A percentile compares a stretch with the other conserved stretches of the same genome.
Evolutionary conservation across 2,888 invertebrate genomes (phyloP).

Genomic region (Andrena marginata): DNA sequence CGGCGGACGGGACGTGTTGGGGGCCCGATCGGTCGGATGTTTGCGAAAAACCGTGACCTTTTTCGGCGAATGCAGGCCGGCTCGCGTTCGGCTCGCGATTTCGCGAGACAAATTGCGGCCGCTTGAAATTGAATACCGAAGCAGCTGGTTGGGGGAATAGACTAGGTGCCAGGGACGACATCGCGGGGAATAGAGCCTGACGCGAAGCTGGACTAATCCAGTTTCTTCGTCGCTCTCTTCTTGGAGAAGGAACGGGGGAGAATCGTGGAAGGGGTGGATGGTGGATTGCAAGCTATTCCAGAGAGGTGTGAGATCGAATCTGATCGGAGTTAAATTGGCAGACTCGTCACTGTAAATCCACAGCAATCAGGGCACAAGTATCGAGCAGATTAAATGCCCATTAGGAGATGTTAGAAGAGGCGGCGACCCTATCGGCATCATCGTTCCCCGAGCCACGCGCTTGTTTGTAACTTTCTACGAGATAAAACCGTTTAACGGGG

Average conservation of each 20-base stretch:
- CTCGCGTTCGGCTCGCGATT: slow-evolving; percentile 26
- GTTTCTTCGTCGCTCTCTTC: background rate
- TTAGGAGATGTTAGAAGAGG: slow-evolving; percentile 11
- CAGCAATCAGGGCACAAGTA: background rate
- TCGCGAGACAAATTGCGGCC: slow-evolving; percentile 49
- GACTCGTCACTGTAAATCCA: no score
- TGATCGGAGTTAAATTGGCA: no score
- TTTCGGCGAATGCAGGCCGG: slow-evolving; percentile 46
- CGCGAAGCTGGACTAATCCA: background rate
- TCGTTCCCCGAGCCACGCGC: slow-evolving; percentile 16
- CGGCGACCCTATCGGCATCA: slow-evolving; percentile 27
- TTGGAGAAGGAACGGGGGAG: background rate
- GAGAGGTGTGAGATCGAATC: no score
- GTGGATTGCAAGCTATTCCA: background rate
- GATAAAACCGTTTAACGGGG: slow-evolving; percentile 39
- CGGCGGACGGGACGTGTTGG: slow-evolving; percentile 44
- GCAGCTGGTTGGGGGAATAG: slow-evolving; percentile 24
- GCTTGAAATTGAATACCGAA: slow-evolving; percentile 49
- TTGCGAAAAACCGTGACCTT: slow-evolving; percentile 60
- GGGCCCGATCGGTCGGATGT: background rate
- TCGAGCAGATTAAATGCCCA: slow-evolving; percentile 23
- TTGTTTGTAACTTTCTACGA: slow-evolving; percentile 40
- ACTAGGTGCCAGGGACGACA: slow-evolving; percentile 27
- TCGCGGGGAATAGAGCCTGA: background rate
- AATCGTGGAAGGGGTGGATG: background rate